A percentile compares a stretch with the other conserved stretches of the same genome.
Evolutionary conservation across 2,113 vertebrate genomes (phyloP).

Genomic region (Myiopsitta monachus): DNA sequence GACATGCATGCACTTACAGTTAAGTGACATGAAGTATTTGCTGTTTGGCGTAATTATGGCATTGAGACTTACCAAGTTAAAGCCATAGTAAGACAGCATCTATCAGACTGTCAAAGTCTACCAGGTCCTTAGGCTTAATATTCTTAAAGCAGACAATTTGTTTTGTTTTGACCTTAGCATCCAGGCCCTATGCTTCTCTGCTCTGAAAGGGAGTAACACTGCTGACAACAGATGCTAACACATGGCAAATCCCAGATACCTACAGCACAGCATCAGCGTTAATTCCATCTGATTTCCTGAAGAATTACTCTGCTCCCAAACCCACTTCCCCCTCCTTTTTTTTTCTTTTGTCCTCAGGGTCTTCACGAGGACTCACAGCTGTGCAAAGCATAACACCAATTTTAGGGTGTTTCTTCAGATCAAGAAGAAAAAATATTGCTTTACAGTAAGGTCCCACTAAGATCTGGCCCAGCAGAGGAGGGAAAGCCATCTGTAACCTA

Average conservation of each 20-base stretch:
- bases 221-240: neutral
- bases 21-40: neutral
- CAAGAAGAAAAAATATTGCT: neutral
- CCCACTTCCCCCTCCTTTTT: neutral
- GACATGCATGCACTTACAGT: neutral
- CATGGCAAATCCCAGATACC: neutral
- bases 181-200: neutral
- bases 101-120: neutral
- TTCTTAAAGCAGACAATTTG: accelerated
- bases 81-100: neutral
- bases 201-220: neutral
- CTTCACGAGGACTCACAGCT: neutral
- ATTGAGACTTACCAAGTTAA: neutral
- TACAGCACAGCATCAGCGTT: accelerated
- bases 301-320: neutral
- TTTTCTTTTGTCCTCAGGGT: neutral
- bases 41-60: neutral
- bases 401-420: neutral
- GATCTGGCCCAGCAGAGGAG: neutral
- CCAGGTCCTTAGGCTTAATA: neutral
- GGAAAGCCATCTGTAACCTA: neutral
- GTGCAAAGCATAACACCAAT: neutral
- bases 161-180: neutral
- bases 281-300: neutral
- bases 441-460: neutral